These are phyloP conservation scores for Gerris buenoi DNA, from an alignment of 1,140 invertebrate genomes.

Conservation along the genomic window DNA sequence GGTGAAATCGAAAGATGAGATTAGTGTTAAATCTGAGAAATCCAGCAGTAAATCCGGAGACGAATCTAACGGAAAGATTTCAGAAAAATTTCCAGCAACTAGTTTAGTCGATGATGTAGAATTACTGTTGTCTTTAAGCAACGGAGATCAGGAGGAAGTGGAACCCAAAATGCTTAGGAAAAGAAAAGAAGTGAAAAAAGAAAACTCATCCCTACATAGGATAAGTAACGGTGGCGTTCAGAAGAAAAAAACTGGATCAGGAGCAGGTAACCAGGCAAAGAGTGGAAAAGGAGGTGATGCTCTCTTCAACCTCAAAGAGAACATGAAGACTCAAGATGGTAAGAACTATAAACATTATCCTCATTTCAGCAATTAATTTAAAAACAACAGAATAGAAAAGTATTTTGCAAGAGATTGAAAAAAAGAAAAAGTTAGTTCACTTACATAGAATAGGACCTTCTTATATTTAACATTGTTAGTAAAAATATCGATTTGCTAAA, in stretches of 20 bases:
- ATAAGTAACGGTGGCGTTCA: neutral
- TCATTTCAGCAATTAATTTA: no score
- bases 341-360: no score
- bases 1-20: no score
- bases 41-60: no score
- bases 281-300: neutral
- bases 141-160: neutral
- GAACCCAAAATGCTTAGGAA: neutral
- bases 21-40: no score
- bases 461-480: no score
- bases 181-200: neutral
- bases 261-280: neutral
- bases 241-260: neutral
- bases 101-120: neutral
- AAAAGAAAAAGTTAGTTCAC: no score
- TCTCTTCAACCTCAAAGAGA: neutral
- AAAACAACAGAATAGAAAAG: no score
- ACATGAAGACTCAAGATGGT: neutral
- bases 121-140: neutral
- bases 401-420: no score
- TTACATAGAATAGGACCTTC: no score
- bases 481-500: no score
- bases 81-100: neutral
- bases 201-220: neutral
- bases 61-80: neutral